Conservation (phyloP, 2,113 vertebrate species). For the Scopus umbretta region DNA sequence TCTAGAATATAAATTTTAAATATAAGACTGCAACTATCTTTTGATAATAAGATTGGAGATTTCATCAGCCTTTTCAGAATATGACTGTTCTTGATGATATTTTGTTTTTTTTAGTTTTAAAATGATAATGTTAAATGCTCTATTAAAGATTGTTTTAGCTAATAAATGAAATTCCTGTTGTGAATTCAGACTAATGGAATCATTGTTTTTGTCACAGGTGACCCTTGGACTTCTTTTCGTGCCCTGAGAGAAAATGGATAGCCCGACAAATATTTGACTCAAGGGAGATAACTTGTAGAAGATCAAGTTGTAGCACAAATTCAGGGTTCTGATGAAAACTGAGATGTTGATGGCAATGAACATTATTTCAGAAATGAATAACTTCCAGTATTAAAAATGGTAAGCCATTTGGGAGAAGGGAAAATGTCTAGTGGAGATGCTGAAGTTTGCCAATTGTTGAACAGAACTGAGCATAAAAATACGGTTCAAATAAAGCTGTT, state of each 20-base stretch:
- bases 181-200: slow-evolving; percentile 37
- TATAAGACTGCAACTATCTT: not conserved
- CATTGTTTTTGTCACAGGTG: slow-evolving; percentile 59
- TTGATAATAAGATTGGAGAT: not conserved
- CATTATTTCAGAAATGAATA: slow-evolving; percentile 53
- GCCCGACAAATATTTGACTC: not conserved
- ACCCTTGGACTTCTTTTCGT: not conserved
- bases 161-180: not conserved
- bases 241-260: not conserved
- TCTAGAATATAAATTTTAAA: not conserved
- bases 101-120: slow-evolving; percentile 13
- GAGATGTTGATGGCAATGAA: slow-evolving; percentile 50
- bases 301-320: slow-evolving; percentile 36
- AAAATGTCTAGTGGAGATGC: not conserved
- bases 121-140: not conserved
- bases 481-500: slow-evolving; percentile 32
- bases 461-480: not conserved
- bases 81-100: slow-evolving; percentile 52
- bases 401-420: slow-evolving; percentile 40
- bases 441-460: not conserved
- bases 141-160: not conserved
- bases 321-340: slow-evolving; percentile 53
- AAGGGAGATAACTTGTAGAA: slow-evolving; percentile 25
- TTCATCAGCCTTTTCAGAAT: slow-evolving; percentile 1
- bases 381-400: slow-evolving; percentile 62